Conservation (phyloP, 2,888 invertebrate species). For the Mesoligia furuncula region DNA sequence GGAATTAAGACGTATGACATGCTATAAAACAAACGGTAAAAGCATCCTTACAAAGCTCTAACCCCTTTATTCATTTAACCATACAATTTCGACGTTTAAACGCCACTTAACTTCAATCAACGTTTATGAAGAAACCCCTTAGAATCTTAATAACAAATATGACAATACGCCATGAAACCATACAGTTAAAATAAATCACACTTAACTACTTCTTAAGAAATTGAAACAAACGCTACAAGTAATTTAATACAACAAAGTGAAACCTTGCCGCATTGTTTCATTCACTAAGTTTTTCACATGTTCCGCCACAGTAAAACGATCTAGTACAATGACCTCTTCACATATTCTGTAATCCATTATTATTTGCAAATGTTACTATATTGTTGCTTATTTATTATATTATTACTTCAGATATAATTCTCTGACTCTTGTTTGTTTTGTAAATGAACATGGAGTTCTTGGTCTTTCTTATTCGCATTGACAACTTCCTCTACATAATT, state of each 20-base stretch:
- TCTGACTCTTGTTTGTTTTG: background rate
- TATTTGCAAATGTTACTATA: slow-evolving; percentile 68
- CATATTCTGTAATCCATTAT: slow-evolving; percentile 79
- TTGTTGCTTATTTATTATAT: slow-evolving; percentile 23
- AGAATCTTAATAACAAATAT: background rate
- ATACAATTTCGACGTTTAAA: no score
- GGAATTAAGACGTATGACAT: background rate
- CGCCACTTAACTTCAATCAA: no score
- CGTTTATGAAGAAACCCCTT: no score
- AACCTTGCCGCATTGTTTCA: slow-evolving; percentile 65
- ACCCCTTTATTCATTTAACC: background rate
- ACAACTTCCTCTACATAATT: background rate
- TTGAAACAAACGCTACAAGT: slow-evolving; percentile 16
- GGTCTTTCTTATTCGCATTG: background rate
- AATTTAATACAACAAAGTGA: slow-evolving; percentile 59
- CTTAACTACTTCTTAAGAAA: slow-evolving; percentile 11
- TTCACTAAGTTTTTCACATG: slow-evolving; percentile 66
- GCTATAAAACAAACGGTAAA: background rate
- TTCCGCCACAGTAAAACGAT: slow-evolving; percentile 66
- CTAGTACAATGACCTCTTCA: slow-evolving; percentile 78
- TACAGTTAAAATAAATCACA: slow-evolving; percentile 6
- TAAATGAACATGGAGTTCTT: background rate
- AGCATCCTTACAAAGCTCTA: background rate
- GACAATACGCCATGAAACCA: background rate
- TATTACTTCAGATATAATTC: slow-evolving; percentile 13